Evolutionary conservation across 2,888 invertebrate species (phyloP).

Genomic region (Dromius quadrimaculatus): DNA sequence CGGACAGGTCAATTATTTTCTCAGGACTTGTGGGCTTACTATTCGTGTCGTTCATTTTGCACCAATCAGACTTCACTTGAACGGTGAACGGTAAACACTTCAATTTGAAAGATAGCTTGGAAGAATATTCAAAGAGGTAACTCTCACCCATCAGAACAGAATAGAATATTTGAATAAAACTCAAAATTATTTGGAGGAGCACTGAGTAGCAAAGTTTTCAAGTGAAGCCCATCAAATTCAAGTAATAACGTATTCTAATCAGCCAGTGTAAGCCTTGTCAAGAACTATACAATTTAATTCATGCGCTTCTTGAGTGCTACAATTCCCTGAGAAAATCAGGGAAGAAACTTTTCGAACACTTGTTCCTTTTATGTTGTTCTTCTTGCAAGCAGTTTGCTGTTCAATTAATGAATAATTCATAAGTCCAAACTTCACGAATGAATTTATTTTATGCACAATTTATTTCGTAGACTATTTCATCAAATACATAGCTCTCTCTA

Average conservation of each 20-base stretch:
- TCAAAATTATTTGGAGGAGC: too few relatives aligned
- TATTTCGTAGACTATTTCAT: background rate
- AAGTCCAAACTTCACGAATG: constrained; percentile 1
- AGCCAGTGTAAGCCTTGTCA: constrained; percentile 30
- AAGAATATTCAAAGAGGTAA: too few relatives aligned
- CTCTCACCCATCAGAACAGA: too few relatives aligned
- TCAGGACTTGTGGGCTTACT: too few relatives aligned
- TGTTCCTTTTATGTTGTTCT: constrained; percentile 46
- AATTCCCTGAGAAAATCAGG: constrained; percentile 40
- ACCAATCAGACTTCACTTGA: too few relatives aligned
- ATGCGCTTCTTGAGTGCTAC: constrained; percentile 30
- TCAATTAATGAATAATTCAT: constrained; percentile 42
- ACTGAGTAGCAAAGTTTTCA: constrained; percentile 44
- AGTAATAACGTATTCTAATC: constrained; percentile 41
- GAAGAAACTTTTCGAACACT: constrained; percentile 38
- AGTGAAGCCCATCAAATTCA: constrained; percentile 46
- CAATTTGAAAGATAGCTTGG: too few relatives aligned
- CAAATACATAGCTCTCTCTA: too few relatives aligned
- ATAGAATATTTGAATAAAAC: too few relatives aligned
- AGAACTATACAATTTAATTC: constrained; percentile 47
- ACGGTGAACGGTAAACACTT: too few relatives aligned
- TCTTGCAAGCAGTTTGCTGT: constrained; percentile 28
- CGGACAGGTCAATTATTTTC: too few relatives aligned
- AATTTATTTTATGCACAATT: constrained; percentile 10
- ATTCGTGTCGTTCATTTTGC: too few relatives aligned